Base-by-base conservation (phyloP, 2,113 vertebrate genomes). In the Phylloscopus trochiloides region DNA sequence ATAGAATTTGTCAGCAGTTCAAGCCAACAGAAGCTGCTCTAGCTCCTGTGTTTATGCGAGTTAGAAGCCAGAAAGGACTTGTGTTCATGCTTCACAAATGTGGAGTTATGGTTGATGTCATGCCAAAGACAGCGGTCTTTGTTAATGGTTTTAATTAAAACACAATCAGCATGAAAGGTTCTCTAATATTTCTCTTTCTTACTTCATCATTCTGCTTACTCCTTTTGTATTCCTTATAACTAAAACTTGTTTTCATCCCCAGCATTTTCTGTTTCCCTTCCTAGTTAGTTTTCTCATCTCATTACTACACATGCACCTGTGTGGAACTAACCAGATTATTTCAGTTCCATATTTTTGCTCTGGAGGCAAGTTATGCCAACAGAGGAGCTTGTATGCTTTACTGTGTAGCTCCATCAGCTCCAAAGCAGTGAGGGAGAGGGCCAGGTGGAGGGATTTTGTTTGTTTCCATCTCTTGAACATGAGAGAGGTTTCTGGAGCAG, bases 81-180 rank as follows among this genome's bases (percentile, higher is more conserved):
- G 7, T 50, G 36, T 87, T 94, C 45, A 5, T 48, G 38, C 89
- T 80, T 83, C 75, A 82, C 58, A 91, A 85, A 87, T 67, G 26
- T 51, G 29, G 86, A 90, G 62, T 88, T 3, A 3, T 82, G 76
- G 73, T 93, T 96, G 87, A 89, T 82, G n/a, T 81, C 67, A 73
- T 65, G 92, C 71, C 90, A 95, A 92, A 76, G 83, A 58, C 36
- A 81, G 58, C 0, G 0, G 51, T 81, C 63, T 87, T 92, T 57
- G 57, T 68, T 91, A 90, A 63, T 70, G 19, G n/a, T 77, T 88
- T 94, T 91, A 91, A 96, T 91, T 94, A 88, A 75, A 95, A 79
- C 66, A 91, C 54, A 61, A 36, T 74, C 67, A 54, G 29, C 54
- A 24, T 48, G n/a, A 66, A 73, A 93, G 5, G 28, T 70, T 91